A percentile compares a stretch with the other conserved stretches of the same genome.
These are phyloP conservation scores for Caenorhabditis zanzibari DNA, from an alignment of 2,888 invertebrate species.

Conservation along the genomic window DNA sequence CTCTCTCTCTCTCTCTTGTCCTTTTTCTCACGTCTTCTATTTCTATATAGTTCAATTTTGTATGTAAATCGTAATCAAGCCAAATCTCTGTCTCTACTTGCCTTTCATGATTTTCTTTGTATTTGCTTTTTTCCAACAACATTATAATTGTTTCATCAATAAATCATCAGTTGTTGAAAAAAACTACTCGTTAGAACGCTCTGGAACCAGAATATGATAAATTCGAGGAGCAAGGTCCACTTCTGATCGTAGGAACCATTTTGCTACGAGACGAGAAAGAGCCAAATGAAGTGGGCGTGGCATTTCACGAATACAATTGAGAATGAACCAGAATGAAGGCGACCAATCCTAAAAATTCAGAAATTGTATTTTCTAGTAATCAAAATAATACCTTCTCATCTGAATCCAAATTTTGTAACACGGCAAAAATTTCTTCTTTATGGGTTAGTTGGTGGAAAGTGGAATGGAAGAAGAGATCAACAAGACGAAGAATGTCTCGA, in stretches of 20 bases:
- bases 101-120: slow-evolving; percentile 33
- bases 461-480: slow-evolving; percentile 64
- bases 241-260: slow-evolving; percentile 59
- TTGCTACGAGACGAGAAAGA: slow-evolving; percentile 52
- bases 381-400: not conserved
- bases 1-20: slow-evolving; percentile 1
- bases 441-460: slow-evolving; percentile 69
- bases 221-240: slow-evolving; percentile 44
- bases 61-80: slow-evolving; percentile 50
- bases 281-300: slow-evolving; percentile 53
- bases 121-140: slow-evolving; percentile 22
- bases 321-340: slow-evolving; percentile 58
- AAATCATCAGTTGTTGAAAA: slow-evolving; percentile 1
- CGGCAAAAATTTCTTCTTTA: slow-evolving; percentile 55
- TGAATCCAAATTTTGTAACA: slow-evolving; percentile 30
- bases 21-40: slow-evolving; percentile 1
- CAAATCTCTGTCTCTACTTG: slow-evolving; percentile 37
- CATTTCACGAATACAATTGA: slow-evolving; percentile 52
- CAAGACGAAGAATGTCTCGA: slow-evolving; percentile 58
- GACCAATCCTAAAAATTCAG: slow-evolving; percentile 45
- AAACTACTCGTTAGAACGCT: too few relatives aligned
- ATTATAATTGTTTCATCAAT: slow-evolving; percentile 11
- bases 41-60: slow-evolving; percentile 27
- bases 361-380: not conserved
- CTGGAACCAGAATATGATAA: not conserved